Evolutionary conservation across 1,140 invertebrate genomes (phyloP), one percentile per base, ranked within the genome.

Genomic region (Anastrepha ludens): DNA sequence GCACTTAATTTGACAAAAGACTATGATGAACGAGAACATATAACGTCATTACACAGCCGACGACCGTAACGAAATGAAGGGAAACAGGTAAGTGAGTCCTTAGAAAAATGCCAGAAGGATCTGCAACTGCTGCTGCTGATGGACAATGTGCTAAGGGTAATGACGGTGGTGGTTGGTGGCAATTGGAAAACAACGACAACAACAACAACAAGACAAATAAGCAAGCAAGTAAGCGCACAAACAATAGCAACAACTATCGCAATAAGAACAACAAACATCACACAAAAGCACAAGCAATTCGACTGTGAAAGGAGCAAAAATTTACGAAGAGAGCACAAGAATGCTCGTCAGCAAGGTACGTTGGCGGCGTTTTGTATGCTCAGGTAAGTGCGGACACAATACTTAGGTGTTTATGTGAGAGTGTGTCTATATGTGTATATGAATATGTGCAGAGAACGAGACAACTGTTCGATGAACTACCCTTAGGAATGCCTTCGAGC

Each of bases 51-150:
- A 87, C 87, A 47, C 87, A 39, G 39, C 67, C 87, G 67, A 64
- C 50, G 65, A 74, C 70, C 87, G 87, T 59, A 81, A 87, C 87
- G 87, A 87, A 87, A 87, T 87, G 87, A 87, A 78, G 67, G 47
- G 7, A 87, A 81, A 87, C 20, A n/a, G 86, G 62, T 44, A 55
- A 62, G 86, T 64, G 86, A 58, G 50, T 87, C 86, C 86, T 70
- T 67, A 87, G 20, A 65, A 87, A 70, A 87, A 81, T 81, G 74
- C 47, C 74, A 55, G 9, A 81, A 81, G 74, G 74, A 81, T 44
- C 47, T 20, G 44, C 47, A 9, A 55, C 74, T 17, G 60, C 60
- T 62, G 60, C 60, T 62, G 29, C 64, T 39, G 64, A 20, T 39
- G n/a, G 2, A 20, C 7, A 8, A 6, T 7, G 29, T 67, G 64